Evolutionary conservation across 2,113 vertebrate species (phyloP), one percentile per base, ranked within the genome.

Genomic region (Rhabdornis inornatus): DNA sequence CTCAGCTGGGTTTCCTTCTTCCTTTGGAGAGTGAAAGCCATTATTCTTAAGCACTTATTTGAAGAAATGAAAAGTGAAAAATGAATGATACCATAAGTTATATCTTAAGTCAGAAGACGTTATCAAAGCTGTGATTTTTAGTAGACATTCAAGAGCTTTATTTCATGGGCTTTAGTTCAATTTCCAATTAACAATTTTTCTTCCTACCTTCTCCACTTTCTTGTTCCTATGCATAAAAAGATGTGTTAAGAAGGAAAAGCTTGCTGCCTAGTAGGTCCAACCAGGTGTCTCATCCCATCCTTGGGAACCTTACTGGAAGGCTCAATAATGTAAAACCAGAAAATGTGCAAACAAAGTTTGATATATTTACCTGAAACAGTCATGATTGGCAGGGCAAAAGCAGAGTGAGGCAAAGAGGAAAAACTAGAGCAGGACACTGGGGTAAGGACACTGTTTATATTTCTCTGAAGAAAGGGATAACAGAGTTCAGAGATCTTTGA

Each of bases 11-110:
- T 88, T 93, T 90, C 68, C 59, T 77, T 44, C 39, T 94, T 91
- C 70, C 56, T 88, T 88, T 93, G 42, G 57, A 94, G 90, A 92
- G 64, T 40, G 68, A 89, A 93, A 94, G 45, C 25, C 35, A 61
- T 95, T 94, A 91, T 95, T 96, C 91, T 92, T 94, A 91, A 94
- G 47, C 85, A 94, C 60, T 94, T 94, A 79, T 79, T 92, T 91
- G 90, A 96, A 94, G 81, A 94, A 93, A 87, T 95, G 70, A 90
- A 85, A 96, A 92, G 44, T 83, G 61, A 75, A 87, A 92, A 55
- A 92, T 94, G 79, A 96, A 87, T 95, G 87, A 91, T 82, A 56
- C 50, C 5, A 3, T 56, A 94, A 93, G 83, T 95, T 96, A 74
- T 63, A 70, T 70, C 81, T 92, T 93, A 88, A 82, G 75, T 83